These are phyloP conservation scores for Hyperoplus immaculatus DNA, from an alignment of 2,797 vertebrate genomes.

Conservation along the genomic window DNA sequence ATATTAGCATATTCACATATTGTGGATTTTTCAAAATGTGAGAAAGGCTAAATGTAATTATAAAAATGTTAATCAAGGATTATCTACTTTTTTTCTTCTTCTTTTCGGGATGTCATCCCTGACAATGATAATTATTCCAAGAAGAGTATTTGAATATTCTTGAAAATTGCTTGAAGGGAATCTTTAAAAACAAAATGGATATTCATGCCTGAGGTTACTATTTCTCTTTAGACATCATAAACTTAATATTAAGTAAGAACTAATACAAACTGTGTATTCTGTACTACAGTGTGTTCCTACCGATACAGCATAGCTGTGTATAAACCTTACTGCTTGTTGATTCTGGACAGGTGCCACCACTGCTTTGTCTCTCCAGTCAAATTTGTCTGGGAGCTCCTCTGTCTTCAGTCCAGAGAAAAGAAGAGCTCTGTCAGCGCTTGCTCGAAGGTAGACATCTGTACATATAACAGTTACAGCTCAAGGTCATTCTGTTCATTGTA, in stretches of 20 bases:
- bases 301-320: not conserved
- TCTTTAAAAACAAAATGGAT: not conserved
- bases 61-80: no score
- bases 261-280: not conserved
- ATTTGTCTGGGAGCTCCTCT: conserved; percentile 82
- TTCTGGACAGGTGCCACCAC: conserved; percentile 90
- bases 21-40: not conserved
- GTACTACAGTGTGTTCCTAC: not conserved
- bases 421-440: conserved; percentile 76
- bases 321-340: conserved; percentile 87
- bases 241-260: not conserved
- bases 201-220: not conserved
- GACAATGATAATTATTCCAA: not conserved
- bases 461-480: conserved; percentile 19
- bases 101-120: not conserved
- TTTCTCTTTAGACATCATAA: not conserved
- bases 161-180: not conserved
- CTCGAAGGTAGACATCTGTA: conserved; percentile 89
- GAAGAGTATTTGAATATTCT: not conserved
- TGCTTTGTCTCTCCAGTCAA: conserved; percentile 93
- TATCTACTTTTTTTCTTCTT: not conserved
- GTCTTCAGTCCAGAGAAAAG: conserved; percentile 70
- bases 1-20: not conserved
- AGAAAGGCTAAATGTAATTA: no score
- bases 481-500: conserved; percentile 5